Percentiles rank a stretch among this genome's conserved stretches.
These are phyloP conservation scores for Chaetophractus vellerosus DNA, from an alignment of 2,797 vertebrate species.

Conservation along the genomic window DNA sequence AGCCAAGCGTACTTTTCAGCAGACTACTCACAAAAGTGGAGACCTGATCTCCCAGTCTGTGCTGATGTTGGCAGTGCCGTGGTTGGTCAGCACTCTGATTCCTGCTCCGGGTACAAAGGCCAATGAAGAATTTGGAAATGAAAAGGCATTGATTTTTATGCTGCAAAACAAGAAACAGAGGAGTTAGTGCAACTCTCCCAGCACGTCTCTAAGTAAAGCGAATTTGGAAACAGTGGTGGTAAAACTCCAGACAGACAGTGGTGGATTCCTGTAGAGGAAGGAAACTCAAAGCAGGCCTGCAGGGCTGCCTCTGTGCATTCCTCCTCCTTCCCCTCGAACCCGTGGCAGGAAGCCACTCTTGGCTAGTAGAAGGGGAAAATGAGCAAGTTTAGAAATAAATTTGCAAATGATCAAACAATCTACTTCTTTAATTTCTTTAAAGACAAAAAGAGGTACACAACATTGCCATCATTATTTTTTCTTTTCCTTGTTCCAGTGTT, in stretches of 20 bases:
- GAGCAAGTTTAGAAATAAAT: neutral
- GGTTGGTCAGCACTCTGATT: slow-evolving; percentile 82
- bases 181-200: slow-evolving; percentile 27
- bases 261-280: neutral
- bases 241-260: neutral
- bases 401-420: neutral
- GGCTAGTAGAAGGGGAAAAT: neutral
- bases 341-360: neutral
- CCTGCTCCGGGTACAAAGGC: slow-evolving; percentile 85
- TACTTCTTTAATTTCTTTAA: slow-evolving; percentile 28
- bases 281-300: neutral
- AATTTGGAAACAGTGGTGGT: neutral
- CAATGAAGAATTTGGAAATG: slow-evolving; percentile 86
- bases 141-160: slow-evolving; percentile 85
- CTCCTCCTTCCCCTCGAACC: neutral
- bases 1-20: rapidly evolving
- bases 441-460: neutral
- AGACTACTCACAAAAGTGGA: slow-evolving; percentile 86
- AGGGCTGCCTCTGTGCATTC: neutral
- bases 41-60: slow-evolving; percentile 82
- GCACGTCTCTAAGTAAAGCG: neutral
- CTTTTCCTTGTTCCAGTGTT: neutral
- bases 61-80: slow-evolving; percentile 83
- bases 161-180: slow-evolving; percentile 80
- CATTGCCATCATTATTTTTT: neutral